Evolutionary conservation across 2,888 invertebrate genomes (phyloP).

Genomic region (Eumacrocentrus americanus): DNA sequence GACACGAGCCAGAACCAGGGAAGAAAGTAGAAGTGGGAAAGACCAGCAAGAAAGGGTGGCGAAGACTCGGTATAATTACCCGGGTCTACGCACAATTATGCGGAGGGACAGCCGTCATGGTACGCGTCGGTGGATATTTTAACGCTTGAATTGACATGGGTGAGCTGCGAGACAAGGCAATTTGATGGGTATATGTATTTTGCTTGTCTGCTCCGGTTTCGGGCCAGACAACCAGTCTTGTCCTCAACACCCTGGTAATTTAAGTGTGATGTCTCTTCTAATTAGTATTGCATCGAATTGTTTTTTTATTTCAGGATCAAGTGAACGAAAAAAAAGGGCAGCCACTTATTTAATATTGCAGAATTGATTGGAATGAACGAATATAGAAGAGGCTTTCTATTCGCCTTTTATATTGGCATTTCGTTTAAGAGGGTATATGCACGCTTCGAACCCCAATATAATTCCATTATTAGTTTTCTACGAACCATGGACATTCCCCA

Average conservation of each 20-base stretch:
- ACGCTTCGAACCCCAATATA: not conserved
- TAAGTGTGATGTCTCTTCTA: not conserved
- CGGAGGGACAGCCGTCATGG: constrained; percentile 36
- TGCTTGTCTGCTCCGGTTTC: constrained; percentile 1
- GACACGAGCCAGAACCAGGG: too few species aligned
- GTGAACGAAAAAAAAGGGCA: too few species aligned
- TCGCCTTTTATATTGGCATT: not conserved
- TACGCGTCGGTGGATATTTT: constrained; percentile 22
- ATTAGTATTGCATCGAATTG: not conserved
- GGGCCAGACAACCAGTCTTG: not conserved
- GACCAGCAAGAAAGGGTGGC: not conserved
- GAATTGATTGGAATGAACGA: too few species aligned
- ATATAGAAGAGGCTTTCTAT: too few species aligned
- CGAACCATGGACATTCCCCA: not conserved
- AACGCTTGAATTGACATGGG: constrained; percentile 22
- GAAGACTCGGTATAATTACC: constrained; percentile 30
- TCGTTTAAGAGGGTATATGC: not conserved
- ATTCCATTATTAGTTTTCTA: not conserved
- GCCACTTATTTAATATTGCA: too few species aligned
- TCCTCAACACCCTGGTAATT: not conserved
- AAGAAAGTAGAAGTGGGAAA: not conserved
- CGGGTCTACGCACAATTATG: constrained; percentile 36
- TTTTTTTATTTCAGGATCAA: too few species aligned
- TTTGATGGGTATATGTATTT: too few species aligned
- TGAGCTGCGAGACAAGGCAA: too few species aligned